Evolutionary conservation across 2,888 invertebrate species (phyloP).

Genomic region (Cerastis rubricosa): DNA sequence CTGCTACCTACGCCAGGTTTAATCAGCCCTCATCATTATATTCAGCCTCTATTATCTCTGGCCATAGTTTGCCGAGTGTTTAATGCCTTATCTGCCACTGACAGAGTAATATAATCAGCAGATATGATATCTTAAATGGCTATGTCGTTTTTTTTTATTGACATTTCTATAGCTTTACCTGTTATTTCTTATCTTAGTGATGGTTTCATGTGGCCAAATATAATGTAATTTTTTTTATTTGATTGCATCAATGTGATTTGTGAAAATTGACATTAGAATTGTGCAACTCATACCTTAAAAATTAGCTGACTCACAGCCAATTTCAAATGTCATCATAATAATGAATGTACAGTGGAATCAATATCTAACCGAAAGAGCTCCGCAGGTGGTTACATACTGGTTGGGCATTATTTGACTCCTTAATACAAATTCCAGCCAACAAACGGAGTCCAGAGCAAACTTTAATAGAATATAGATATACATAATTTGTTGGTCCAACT

Average conservation of each 20-base stretch:
- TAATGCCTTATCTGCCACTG: not conserved
- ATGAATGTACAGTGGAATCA: not conserved
- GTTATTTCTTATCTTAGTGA: not conserved
- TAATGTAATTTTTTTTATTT: constrained; percentile 8
- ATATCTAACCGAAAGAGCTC: not conserved
- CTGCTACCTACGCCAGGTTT: not conserved
- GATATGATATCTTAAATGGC: constrained; percentile 21
- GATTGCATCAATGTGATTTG: constrained; percentile 29
- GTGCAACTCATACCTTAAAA: constrained; percentile 18
- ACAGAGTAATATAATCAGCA: not conserved
- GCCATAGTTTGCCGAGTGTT: not conserved
- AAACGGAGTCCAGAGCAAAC: not conserved
- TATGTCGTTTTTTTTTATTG: constrained; percentile 2
- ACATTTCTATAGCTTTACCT: not conserved
- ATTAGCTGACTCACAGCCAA: constrained; percentile 15
- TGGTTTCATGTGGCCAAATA: not conserved
- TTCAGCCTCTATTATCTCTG: not conserved
- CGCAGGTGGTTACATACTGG: not conserved
- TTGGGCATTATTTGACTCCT: not conserved
- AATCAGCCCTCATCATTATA: not conserved
- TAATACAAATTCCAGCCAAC: not conserved
- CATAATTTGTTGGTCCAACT: constrained; percentile 22
- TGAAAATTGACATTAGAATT: constrained; percentile 24
- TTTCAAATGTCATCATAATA: not conserved
- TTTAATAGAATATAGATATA: constrained; percentile 7